Percentiles rank a stretch among this genome's conserved stretches.
Conservation (phyloP, 37 sponge, comb jelly and placozoan species). For the Oopsacas minuta region DNA sequence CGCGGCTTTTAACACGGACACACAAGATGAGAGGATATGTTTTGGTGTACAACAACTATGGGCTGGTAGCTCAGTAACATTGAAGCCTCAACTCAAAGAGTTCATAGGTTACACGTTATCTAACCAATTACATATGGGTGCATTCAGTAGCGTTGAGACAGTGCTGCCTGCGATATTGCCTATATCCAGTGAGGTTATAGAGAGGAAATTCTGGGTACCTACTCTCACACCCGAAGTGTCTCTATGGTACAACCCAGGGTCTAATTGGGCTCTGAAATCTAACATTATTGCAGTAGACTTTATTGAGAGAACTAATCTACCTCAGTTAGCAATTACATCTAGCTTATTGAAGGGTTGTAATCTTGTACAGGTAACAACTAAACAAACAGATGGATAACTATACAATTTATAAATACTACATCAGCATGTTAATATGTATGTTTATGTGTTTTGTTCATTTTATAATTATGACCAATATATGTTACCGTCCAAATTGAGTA, state of each 20-base stretch:
- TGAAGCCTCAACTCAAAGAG: neutral
- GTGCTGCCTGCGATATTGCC: neutral
- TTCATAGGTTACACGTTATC: neutral
- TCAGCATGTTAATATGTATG: neutral
- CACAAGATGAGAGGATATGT: neutral
- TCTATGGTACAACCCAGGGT: neutral
- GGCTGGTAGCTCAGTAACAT: neutral
- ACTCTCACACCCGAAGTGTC: neutral
- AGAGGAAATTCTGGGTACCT: neutral
- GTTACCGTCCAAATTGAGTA: too few relatives aligned
- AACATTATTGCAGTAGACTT: conserved; percentile 13
- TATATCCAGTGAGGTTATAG: neutral
- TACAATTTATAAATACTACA: neutral
- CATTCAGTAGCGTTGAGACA: neutral
- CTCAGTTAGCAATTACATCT: neutral
- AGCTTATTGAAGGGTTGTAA: neutral
- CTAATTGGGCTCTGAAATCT: neutral
- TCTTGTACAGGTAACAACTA: neutral
- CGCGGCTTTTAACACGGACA: conserved; percentile 1
- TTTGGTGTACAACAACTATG: neutral
- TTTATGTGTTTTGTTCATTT: too few relatives aligned
- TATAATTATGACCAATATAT: too few relatives aligned
- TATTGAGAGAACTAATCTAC: neutral
- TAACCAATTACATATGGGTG: neutral
- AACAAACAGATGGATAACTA: neutral